Evolutionary conservation across 2,113 vertebrate genomes (phyloP).

Genomic region (Festucalex cinctus): DNA sequence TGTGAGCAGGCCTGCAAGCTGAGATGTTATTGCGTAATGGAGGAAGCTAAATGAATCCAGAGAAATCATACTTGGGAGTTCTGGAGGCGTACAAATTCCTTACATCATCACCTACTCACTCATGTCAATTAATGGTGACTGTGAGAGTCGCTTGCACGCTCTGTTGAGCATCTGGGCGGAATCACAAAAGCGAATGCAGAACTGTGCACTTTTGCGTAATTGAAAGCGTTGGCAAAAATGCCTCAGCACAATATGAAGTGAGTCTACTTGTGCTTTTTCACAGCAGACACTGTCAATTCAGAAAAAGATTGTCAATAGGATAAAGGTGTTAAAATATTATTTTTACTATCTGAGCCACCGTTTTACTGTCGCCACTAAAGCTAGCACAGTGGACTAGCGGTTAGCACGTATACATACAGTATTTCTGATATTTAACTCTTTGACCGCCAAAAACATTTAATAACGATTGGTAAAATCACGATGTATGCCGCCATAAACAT

Average conservation of each 20-base stretch:
- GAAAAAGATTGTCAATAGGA: too few relatives aligned
- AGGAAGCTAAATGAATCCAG: constrained; percentile 66
- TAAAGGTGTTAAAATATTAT: too few relatives aligned
- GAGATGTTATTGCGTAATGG: constrained; percentile 62
- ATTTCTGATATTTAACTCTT: not conserved
- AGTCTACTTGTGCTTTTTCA: not conserved
- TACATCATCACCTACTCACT: constrained; percentile 50
- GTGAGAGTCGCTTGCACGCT: constrained; percentile 27
- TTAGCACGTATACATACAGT: not conserved
- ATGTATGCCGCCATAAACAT: too few relatives aligned
- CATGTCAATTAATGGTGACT: constrained; percentile 34
- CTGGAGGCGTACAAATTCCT: constrained; percentile 51
- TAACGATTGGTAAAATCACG: too few relatives aligned
- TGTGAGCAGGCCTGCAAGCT: constrained; percentile 55
- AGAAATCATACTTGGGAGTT: constrained; percentile 63
- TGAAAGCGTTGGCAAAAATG: constrained; percentile 19
- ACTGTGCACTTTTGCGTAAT: constrained; percentile 25
- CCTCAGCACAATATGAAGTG: not conserved
- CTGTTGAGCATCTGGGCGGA: not conserved
- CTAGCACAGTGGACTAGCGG: not conserved
- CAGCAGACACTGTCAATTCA: too few relatives aligned
- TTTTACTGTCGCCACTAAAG: too few relatives aligned
- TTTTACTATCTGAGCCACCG: too few relatives aligned
- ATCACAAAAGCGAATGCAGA: constrained; percentile 13
- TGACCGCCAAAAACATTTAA: too few relatives aligned